Percentiles rank a stretch among this genome's conserved stretches.
Evolutionary conservation across 2,113 vertebrate species (phyloP).

Genomic region (Actinemys pallida): DNA sequence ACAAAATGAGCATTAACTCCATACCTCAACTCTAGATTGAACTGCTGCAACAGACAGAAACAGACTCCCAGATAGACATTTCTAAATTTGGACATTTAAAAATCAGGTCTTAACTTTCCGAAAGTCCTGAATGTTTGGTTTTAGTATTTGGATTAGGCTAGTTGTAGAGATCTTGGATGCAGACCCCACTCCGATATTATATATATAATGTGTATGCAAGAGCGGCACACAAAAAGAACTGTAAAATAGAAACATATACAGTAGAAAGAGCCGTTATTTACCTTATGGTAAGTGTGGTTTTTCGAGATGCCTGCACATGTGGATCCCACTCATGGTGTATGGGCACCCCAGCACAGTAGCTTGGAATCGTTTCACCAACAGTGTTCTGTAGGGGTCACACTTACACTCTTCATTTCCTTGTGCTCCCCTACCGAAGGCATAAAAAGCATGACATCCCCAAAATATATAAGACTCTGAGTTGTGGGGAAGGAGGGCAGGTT

Average conservation of each 20-base stretch:
- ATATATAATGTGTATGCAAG: neutral
- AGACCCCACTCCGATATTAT: neutral
- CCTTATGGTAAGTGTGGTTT: neutral
- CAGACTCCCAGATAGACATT: neutral
- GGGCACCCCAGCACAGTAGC: neutral
- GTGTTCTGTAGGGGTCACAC: neutral
- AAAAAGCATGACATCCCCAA: neutral
- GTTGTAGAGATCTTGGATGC: accelerated
- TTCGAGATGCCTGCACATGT: neutral
- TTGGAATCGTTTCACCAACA: neutral
- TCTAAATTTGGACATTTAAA: neutral
- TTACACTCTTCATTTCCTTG: neutral
- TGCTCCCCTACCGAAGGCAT: neutral
- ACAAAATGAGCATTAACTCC: neutral
- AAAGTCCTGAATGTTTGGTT: accelerated
- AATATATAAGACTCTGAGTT: neutral
- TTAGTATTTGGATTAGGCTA: neutral
- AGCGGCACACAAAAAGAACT: neutral
- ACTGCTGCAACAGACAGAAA: neutral
- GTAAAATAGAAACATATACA: accelerated
- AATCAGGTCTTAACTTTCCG: neutral
- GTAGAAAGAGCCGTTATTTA: neutral
- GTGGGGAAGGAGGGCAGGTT: neutral
- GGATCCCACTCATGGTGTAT: neutral
- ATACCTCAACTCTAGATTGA: neutral